Conservation (phyloP, 2,797 vertebrate species). For the Eupleurogrammus muticus region DNA sequence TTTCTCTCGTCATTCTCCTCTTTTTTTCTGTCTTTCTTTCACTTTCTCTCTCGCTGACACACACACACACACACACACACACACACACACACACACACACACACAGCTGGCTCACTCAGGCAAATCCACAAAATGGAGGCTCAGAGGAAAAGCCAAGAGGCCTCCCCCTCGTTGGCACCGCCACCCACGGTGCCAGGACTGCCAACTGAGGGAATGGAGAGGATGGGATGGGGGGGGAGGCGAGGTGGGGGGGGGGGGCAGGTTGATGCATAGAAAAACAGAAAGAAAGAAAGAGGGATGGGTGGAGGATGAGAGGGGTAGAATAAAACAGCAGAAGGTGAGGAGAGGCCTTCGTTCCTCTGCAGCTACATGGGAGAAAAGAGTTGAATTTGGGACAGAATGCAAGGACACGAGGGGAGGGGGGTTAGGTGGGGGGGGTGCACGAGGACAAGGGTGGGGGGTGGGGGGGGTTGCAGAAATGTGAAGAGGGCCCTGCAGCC, state of each 20-base stretch:
- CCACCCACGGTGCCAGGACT: constrained; percentile 64
- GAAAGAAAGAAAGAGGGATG: not conserved
- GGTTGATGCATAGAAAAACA: constrained; percentile 2
- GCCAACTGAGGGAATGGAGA: constrained; percentile 61
- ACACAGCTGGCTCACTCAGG: constrained; percentile 52
- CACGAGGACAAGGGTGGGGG: constrained; percentile 26
- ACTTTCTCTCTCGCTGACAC: constrained; percentile 19
- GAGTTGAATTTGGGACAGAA: constrained; percentile 59
- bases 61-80: not conserved
- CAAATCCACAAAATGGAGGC: constrained; percentile 58
- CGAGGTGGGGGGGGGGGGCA: not conserved
- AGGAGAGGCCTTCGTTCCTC: constrained; percentile 64
- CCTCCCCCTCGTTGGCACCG: constrained; percentile 61
- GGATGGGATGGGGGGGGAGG: not conserved
- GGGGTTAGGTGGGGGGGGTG: constrained; percentile 43
- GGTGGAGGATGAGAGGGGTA: not conserved
- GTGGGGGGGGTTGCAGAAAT: constrained; percentile 77
- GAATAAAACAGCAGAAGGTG: constrained; percentile 12
- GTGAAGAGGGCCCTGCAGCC: constrained; percentile 82
- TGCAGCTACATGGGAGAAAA: constrained; percentile 52
- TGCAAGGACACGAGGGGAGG: constrained; percentile 58
- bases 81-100: no score
- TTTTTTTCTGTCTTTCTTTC: constrained; percentile 18
- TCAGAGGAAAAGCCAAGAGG: constrained; percentile 48
- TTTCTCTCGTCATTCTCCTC: constrained; percentile 37